Evolutionary conservation across 2,888 invertebrate genomes (phyloP).

Genomic region (Plutella xylostella): DNA sequence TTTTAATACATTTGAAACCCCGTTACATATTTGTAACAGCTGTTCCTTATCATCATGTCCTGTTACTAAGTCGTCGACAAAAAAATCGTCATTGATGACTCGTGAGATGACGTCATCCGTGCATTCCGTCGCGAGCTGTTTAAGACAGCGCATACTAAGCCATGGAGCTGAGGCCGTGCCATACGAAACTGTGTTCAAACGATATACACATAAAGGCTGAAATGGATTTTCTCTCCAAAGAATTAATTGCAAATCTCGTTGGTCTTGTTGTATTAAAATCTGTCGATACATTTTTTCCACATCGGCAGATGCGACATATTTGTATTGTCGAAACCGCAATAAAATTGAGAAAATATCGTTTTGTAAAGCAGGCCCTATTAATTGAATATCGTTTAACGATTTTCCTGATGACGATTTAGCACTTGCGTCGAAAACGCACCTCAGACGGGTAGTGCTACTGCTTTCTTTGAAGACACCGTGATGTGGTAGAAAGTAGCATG

Average conservation of each 20-base stretch:
- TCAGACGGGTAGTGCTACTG: neutral
- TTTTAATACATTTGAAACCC: neutral
- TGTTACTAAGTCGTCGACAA: neutral
- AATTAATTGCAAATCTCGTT: slow-evolving; percentile 23
- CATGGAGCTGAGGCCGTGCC: slow-evolving; percentile 10
- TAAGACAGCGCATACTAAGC: slow-evolving; percentile 16
- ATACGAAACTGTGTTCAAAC: slow-evolving; percentile 22
- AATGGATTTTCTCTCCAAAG: neutral
- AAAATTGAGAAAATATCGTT: neutral
- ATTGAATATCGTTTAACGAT: neutral
- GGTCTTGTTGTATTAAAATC: slow-evolving; percentile 19
- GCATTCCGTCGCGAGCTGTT: slow-evolving; percentile 24
- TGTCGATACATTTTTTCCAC: slow-evolving; percentile 26
- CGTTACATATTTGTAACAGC: neutral
- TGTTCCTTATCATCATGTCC: neutral
- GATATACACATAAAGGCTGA: neutral
- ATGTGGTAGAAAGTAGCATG: neutral
- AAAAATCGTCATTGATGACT: neutral
- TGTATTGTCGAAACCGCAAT: slow-evolving; percentile 16
- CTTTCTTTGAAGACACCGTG: neutral
- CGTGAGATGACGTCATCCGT: slow-evolving; percentile 3
- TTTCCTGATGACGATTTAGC: neutral
- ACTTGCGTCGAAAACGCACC: neutral
- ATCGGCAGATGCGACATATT: slow-evolving; percentile 16
- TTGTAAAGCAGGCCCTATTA: neutral